Percentiles rank a stretch among this genome's conserved stretches.
Conservation (phyloP, 1,140 invertebrate species). For the Bombus sibiricus region DNA sequence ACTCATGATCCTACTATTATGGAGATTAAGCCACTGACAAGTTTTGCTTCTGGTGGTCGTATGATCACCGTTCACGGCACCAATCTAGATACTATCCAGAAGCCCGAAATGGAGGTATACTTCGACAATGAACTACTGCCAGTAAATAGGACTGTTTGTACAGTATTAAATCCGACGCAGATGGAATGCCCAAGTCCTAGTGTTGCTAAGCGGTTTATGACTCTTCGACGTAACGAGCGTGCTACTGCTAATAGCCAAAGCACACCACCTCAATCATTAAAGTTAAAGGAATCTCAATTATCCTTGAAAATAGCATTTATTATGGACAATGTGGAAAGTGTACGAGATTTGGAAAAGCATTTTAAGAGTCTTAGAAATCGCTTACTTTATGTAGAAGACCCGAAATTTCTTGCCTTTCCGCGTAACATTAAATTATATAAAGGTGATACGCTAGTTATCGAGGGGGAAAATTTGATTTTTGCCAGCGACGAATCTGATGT, state of each 20-base stretch:
- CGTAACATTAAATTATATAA: constrained; percentile 94
- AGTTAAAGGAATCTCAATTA: constrained; percentile 84
- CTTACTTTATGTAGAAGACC: constrained; percentile 95
- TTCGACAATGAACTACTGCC: constrained; percentile 87
- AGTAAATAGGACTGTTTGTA: constrained; percentile 92
- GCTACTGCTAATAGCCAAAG: constrained; percentile 9
- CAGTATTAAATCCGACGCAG: constrained; percentile 92
- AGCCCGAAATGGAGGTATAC: constrained; percentile 94
- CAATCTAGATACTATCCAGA: constrained; percentile 95
- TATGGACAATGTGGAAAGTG: constrained; percentile 97
- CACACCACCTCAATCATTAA: constrained; percentile 66
- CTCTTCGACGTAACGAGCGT: constrained; percentile 59
- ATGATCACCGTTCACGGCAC: constrained; percentile 96
- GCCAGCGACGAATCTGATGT: constrained; percentile 97
- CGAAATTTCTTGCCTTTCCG: constrained; percentile 94
- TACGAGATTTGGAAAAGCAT: constrained; percentile 94
- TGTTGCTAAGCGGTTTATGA: constrained; percentile 78
- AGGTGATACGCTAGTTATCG: constrained; percentile 97
- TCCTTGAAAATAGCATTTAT: constrained; percentile 93
- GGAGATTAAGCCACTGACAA: constrained; percentile 94
- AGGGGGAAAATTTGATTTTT: constrained; percentile 95
- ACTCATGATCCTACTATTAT: constrained; percentile 96
- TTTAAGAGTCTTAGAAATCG: constrained; percentile 90
- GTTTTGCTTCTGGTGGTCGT: constrained; percentile 95
- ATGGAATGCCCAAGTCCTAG: constrained; percentile 98